These are phyloP conservation scores for Fragum sueziense DNA, from an alignment of 2,888 invertebrate species.

Conservation along the genomic window DNA sequence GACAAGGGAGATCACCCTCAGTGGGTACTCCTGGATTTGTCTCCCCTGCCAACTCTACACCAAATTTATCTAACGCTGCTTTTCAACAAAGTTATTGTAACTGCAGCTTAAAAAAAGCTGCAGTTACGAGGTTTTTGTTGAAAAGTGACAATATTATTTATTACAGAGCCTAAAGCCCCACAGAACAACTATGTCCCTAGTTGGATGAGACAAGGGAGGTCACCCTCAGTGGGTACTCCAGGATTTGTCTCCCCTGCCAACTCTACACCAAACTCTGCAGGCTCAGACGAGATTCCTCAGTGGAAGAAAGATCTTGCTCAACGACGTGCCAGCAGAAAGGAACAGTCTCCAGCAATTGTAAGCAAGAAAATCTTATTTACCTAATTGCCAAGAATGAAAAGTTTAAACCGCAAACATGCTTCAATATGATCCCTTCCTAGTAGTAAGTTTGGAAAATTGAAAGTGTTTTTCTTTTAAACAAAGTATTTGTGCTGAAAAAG, in stretches of 20 bases:
- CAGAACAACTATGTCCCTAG: constrained; percentile 65
- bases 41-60: constrained; percentile 41
- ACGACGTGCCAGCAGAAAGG: constrained; percentile 55
- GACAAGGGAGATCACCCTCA: constrained; percentile 47
- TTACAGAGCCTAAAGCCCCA: neutral
- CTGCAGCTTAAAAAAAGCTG: too few relatives aligned
- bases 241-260: constrained; percentile 41
- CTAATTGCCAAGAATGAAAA: too few relatives aligned
- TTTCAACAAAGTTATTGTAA: too few relatives aligned
- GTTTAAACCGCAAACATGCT: too few relatives aligned
- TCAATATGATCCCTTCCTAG: too few relatives aligned
- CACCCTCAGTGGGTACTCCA: constrained; percentile 27
- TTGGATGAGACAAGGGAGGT: constrained; percentile 59
- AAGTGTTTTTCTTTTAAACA: too few relatives aligned
- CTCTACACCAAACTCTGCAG: constrained; percentile 24
- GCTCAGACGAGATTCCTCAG: constrained; percentile 56
- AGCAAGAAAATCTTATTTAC: neutral
- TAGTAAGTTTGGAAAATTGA: too few relatives aligned
- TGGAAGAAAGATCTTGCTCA: constrained; percentile 65
- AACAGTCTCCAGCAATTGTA: constrained; percentile 17
- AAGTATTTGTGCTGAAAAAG: too few relatives aligned
- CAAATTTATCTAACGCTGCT: too few relatives aligned
- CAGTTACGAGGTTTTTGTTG: too few relatives aligned
- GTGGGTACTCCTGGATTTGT: constrained; percentile 17
- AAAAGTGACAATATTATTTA: too few relatives aligned